Base-by-base conservation (phyloP, 2,888 invertebrate species). In the Panopea generosa region DNA sequence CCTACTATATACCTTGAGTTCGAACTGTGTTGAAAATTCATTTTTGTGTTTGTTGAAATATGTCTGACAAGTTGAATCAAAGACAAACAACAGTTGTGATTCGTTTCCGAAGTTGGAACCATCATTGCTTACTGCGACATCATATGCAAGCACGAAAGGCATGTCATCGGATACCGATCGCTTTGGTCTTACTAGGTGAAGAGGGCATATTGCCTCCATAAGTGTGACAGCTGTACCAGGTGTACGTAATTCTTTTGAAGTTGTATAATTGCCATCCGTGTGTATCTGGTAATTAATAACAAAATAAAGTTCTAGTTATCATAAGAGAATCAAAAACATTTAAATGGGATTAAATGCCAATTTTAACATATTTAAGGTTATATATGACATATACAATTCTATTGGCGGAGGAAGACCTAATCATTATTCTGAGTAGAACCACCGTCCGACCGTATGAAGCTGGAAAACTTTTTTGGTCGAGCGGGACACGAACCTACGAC, bases 51-150 rank as follows among this genome's bases (percentile, higher is more conserved):
- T 18, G 20, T 20, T 20, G 20, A 18, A 16, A 20, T 45, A 45
- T 16, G 47, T 60, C 22, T 60, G 60, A 27, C 60, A 60, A 7
- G 11, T 24, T 16, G 60, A 60, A 18, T 60, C 47, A 4, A 47
- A 26, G n/a, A 60, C 47, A n/a, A 47, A 45, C 20, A 45, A 47
- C 24, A 60, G n/a, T 16, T 16, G 16, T 18, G 22, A 14, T 6
- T 24, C n/a, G 16, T 60, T 47, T 4, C 47, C 26, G 27, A 47
- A 60, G 26, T 40, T 57, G 6, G 14, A 6, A 14, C 57, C 57
- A 24, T 57, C 33, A n/a, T 57, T 57, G 33, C 57, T 57, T 14
- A 57, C 43, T 9, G 60, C 45, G 2, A 60, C 22, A 18, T 45
- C 45, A 47, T 60, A 60, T 16, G 24, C 24, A n/a, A 60, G 38